These are phyloP conservation scores for Chalcis sispes DNA, from an alignment of 2,888 invertebrate species.

Conservation along the genomic window DNA sequence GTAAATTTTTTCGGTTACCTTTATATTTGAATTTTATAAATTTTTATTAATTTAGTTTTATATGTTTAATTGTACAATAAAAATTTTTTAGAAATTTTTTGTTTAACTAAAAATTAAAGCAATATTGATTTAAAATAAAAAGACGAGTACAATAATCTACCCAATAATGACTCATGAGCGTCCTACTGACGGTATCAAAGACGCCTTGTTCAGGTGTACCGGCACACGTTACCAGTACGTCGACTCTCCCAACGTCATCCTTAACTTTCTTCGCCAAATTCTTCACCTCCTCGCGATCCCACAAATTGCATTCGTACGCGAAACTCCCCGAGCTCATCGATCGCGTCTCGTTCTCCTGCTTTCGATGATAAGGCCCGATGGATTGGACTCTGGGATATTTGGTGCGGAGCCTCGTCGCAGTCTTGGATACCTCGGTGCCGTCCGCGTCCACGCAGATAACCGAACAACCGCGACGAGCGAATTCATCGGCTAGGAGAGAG, in stretches of 20 bases:
- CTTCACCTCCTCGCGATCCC: conserved; percentile 65
- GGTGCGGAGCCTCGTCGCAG: conserved; percentile 57
- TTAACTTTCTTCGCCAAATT: conserved; percentile 65
- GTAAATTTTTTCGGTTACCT: no score
- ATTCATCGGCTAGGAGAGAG: conserved; percentile 67
- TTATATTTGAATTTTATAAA: no score
- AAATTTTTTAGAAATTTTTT: not conserved
- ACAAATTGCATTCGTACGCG: conserved; percentile 67
- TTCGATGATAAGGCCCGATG: conserved; percentile 53
- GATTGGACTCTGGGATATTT: conserved; percentile 54
- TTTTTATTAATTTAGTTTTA: not conserved
- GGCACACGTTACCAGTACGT: conserved; percentile 70
- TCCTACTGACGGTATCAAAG: conserved; percentile 67
- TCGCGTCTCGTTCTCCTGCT: conserved; percentile 49
- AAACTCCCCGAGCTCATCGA: conserved; percentile 51
- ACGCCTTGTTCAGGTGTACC: conserved; percentile 63
- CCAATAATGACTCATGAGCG: conserved; percentile 73
- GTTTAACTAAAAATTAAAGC: no score
- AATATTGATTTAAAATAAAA: not conserved
- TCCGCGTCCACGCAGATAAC: conserved; percentile 69
- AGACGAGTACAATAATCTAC: conserved; percentile 52
- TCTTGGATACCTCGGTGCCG: conserved; percentile 59
- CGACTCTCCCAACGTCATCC: conserved; percentile 68
- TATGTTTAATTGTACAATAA: not conserved
- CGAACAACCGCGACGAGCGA: conserved; percentile 67